Conservation (phyloP, 1,140 invertebrate species). For the Achroia grisella region DNA sequence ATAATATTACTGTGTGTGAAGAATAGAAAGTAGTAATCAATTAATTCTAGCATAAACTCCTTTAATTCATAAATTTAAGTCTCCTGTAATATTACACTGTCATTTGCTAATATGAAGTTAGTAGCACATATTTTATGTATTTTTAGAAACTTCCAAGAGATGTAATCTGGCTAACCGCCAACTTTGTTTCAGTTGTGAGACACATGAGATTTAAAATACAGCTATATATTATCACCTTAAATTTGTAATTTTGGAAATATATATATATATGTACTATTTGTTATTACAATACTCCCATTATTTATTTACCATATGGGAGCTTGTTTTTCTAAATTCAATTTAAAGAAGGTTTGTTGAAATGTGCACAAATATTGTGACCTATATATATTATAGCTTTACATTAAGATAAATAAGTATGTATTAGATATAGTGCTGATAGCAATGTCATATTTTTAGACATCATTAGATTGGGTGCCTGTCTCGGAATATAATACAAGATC, state of each 20-base stretch:
- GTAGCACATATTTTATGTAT: conserved; percentile 38
- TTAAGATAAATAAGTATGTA: conserved; percentile 1
- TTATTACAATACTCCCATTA: conserved; percentile 10
- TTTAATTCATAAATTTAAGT: no score
- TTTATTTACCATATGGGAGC: conserved; percentile 49
- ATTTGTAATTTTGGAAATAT: not conserved
- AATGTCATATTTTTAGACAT: conserved; percentile 49
- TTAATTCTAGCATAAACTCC: no score
- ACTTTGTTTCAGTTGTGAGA: conserved; percentile 22
- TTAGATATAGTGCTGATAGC: not conserved
- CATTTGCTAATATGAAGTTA: conserved; percentile 37
- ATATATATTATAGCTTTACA: not conserved
- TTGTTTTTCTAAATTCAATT: conserved; percentile 63
- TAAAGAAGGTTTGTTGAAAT: conserved; percentile 48
- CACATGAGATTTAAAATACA: not conserved
- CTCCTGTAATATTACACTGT: no score
- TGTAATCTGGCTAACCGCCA: conserved; percentile 52
- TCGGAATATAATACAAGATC: conserved; percentile 67
- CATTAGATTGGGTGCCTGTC: conserved; percentile 70
- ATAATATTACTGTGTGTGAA: no score
- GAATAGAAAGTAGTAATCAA: no score
- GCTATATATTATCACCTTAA: not conserved
- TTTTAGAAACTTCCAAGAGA: conserved; percentile 48
- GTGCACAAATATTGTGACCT: no score
- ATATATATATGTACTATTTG: not conserved